Evolutionary conservation across 2,797 vertebrate species (phyloP).

Genomic region (Platyrinchus mystaceus): DNA sequence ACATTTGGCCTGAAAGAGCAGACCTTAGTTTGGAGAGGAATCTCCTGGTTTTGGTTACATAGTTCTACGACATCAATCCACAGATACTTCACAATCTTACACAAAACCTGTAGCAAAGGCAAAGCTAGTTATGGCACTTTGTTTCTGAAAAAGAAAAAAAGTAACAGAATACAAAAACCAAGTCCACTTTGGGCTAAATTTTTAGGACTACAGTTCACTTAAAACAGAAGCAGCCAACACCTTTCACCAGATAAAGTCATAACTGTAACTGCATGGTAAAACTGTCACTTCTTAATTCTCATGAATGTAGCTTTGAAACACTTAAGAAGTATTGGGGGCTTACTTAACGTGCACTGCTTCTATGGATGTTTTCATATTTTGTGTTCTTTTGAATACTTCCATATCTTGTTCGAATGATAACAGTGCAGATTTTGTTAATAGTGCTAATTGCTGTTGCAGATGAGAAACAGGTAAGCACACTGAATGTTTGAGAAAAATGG

Average conservation of each 20-base stretch:
- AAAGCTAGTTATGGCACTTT: background rate
- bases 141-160: background rate
- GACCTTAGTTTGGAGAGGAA: background rate
- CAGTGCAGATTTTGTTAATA: background rate
- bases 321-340: background rate
- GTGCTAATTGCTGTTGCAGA: background rate
- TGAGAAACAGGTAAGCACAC: background rate
- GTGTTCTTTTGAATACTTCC: background rate
- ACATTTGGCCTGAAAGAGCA: background rate
- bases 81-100: background rate
- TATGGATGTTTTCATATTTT: background rate
- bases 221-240: background rate
- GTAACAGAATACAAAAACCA: background rate
- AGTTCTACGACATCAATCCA: rapidly evolving
- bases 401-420: background rate
- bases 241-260: background rate
- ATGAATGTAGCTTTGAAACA: background rate
- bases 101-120: background rate
- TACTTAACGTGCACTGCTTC: background rate
- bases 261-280: background rate
- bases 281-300: background rate
- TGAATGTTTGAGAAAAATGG: background rate
- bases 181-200: background rate
- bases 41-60: background rate
- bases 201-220: background rate